phyloP scores from a whole-genome alignment of 2,113 vertebrate species.

The Chunga burmeisteri region DNA sequence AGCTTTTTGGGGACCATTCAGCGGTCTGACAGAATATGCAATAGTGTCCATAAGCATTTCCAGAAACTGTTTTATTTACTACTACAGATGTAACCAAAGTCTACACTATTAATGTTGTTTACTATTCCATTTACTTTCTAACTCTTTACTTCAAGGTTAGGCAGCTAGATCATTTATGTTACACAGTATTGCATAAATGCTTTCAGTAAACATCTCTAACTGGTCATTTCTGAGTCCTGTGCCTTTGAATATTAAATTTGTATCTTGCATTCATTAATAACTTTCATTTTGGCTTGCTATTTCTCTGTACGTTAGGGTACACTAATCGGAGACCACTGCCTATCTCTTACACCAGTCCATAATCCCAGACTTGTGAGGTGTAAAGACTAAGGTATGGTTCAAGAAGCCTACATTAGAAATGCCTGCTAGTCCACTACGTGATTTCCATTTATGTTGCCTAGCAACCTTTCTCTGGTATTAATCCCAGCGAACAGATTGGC shows the following conservation, averaged over 20 bases:
- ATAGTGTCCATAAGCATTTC: not conserved
- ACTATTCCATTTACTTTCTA: not conserved
- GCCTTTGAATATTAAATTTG: not conserved
- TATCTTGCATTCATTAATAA: not conserved
- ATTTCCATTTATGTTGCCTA: constrained; percentile 58
- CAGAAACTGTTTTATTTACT: not conserved
- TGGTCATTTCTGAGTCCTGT: not conserved
- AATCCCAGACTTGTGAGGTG: not conserved
- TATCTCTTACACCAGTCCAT: not conserved
- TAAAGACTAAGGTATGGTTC: not conserved
- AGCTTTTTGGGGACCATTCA: not conserved
- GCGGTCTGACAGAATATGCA: not conserved
- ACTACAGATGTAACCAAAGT: not conserved
- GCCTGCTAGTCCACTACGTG: not conserved
- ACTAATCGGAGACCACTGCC: not conserved
- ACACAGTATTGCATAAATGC: not conserved
- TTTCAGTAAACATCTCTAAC: not conserved
- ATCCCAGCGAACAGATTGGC: not conserved
- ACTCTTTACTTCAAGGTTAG: not conserved
- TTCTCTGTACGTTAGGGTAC: not conserved
- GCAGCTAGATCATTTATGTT: not conserved
- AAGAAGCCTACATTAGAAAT: not conserved
- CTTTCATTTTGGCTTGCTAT: not conserved
- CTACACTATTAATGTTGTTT: not conserved
- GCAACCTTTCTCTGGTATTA: constrained; percentile 43